These are phyloP conservation scores for Plumapathes pennacea DNA, from an alignment of 92 coral and sea anemone genomes.

Conservation along the genomic window DNA sequence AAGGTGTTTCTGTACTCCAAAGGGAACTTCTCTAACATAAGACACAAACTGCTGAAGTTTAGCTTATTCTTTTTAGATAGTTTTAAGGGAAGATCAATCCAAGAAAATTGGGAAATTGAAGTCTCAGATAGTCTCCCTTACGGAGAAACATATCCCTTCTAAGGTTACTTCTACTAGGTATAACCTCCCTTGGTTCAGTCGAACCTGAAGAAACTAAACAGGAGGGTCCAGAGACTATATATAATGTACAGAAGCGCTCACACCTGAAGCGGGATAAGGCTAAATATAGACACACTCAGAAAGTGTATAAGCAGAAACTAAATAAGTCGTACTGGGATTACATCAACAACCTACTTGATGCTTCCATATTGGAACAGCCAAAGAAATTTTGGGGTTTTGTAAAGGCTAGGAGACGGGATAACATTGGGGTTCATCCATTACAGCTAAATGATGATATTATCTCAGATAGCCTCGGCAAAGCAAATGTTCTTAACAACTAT, in stretches of 20 bases:
- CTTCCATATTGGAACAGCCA: constrained; percentile 5
- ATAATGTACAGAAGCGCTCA: constrained; percentile 32
- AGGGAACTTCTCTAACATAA: constrained; percentile 25
- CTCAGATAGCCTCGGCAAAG: constrained; percentile 8
- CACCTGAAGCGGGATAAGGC: constrained; percentile 14
- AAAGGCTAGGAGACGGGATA: constrained; percentile 10
- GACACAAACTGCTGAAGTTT: constrained; percentile 19
- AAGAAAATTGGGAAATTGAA: constrained; percentile 39
- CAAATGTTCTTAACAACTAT: neutral
- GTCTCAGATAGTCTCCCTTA: constrained; percentile 10
- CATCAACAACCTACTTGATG: constrained; percentile 3
- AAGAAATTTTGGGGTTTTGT: constrained; percentile 13
- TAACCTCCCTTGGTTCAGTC: constrained; percentile 28
- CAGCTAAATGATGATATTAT: constrained; percentile 1
- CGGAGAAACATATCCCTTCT: constrained; percentile 24
- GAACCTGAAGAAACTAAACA: constrained; percentile 11
- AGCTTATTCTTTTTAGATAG: constrained; percentile 1
- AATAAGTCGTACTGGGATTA: neutral
- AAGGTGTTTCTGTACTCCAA: constrained; percentile 15
- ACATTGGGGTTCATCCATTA: constrained; percentile 5
- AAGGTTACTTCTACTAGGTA: constrained; percentile 13
- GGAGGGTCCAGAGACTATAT: constrained; percentile 24
- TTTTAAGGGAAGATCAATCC: constrained; percentile 16
- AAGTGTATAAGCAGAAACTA: neutral
- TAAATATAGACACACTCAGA: neutral